Percentiles rank a stretch among this genome's conserved stretches.
These are phyloP conservation scores for Tridacna gigas DNA, from an alignment of 2,888 invertebrate genomes.

Conservation along the genomic window DNA sequence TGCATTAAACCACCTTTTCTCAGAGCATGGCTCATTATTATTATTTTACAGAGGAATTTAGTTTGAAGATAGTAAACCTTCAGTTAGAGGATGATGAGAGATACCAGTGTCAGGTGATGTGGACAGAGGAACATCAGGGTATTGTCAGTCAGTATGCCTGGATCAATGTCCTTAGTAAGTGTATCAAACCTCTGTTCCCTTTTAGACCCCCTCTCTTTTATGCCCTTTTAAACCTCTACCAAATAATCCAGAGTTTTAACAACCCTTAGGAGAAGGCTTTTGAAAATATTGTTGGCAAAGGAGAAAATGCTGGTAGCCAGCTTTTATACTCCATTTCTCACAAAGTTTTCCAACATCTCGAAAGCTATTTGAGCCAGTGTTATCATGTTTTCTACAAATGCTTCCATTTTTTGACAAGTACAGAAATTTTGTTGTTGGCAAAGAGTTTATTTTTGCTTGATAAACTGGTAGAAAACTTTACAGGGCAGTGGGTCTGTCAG, in stretches of 20 bases:
- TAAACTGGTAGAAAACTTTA: too few relatives aligned
- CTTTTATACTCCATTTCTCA: not conserved
- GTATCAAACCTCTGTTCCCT: not conserved
- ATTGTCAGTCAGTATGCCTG: constrained; percentile 94
- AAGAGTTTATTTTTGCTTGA: too few relatives aligned
- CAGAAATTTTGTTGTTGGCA: too few relatives aligned
- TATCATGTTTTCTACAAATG: too few relatives aligned
- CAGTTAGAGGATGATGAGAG: constrained; percentile 96
- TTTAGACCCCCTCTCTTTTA: not conserved
- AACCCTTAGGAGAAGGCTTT: not conserved
- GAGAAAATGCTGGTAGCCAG: not conserved
- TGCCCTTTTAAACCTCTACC: not conserved
- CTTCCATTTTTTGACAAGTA: too few relatives aligned
- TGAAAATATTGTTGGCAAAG: not conserved
- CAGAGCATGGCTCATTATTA: too few relatives aligned
- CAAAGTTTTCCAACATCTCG: not conserved
- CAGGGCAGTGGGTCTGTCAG: constrained; percentile 89
- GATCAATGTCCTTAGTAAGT: constrained; percentile 55
- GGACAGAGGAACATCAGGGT: constrained; percentile 88
- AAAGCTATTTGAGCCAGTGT: too few relatives aligned
- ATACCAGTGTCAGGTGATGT: constrained; percentile 97
- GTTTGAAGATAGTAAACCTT: constrained; percentile 95
- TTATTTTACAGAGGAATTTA: constrained; percentile 91
- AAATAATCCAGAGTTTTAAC: not conserved
- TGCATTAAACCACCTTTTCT: too few relatives aligned